phyloP scores from a whole-genome alignment of 2,888 invertebrate genomes.

The Athrips mouffetella region DNA sequence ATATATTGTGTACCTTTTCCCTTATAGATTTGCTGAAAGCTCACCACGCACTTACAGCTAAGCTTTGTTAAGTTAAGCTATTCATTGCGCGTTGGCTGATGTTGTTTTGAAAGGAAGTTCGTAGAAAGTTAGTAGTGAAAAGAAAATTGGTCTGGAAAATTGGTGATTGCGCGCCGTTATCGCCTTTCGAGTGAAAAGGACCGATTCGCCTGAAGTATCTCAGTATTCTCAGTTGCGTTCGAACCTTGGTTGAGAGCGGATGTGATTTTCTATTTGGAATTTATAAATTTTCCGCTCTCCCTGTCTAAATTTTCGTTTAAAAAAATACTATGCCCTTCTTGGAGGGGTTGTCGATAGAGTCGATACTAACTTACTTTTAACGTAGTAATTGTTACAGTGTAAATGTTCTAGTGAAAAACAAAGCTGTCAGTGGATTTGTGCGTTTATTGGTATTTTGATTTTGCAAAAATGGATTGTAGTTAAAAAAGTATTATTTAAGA shows the following conservation, averaged over 20 bases:
- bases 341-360: conserved; percentile 2
- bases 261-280: conserved; percentile 22
- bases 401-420: too few relatives aligned
- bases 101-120: neutral
- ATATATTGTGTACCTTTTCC: conserved; percentile 42
- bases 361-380: too few relatives aligned
- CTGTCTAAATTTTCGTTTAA: conserved; percentile 21
- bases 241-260: conserved; percentile 23
- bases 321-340: conserved; percentile 8
- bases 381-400: too few relatives aligned
- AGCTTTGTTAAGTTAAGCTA: too few relatives aligned
- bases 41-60: conserved; percentile 11
- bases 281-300: conserved; percentile 37
- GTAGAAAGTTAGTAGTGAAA: neutral
- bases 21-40: conserved; percentile 72
- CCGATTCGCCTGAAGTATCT: neutral
- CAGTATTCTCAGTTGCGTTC: conserved; percentile 33
- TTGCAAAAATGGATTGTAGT: too few relatives aligned
- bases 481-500: too few relatives aligned
- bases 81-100: neutral
- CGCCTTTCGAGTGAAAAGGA: conserved; percentile 2
- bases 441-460: too few relatives aligned
- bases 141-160: neutral
- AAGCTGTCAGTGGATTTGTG: too few relatives aligned
- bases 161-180: conserved; percentile 20